Conservation (phyloP, 2,888 invertebrate genomes). For the Drosophila mettleri region DNA sequence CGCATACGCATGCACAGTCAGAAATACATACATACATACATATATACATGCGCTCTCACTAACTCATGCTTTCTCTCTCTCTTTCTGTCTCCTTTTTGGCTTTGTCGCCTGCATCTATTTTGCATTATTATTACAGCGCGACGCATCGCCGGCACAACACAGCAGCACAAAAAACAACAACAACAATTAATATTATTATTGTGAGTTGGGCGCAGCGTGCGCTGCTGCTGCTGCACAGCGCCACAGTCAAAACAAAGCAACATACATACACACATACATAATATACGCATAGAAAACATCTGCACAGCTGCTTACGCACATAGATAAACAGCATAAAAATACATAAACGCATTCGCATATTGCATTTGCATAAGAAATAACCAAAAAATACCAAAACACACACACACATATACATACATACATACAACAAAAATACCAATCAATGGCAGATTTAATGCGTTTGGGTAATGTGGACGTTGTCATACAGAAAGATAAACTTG, state of each 20-base stretch:
- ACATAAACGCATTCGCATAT: conserved; percentile 29
- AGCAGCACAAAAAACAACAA: conserved; percentile 27
- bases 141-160: conserved; percentile 52
- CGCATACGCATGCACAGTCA: conserved; percentile 42
- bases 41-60: conserved; percentile 37
- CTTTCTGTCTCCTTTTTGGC: conserved; percentile 29
- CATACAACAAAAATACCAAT: conserved; percentile 46
- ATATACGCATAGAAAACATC: conserved; percentile 22
- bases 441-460: conserved; percentile 90
- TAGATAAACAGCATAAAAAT: conserved; percentile 23
- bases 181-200: conserved; percentile 50
- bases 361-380: conserved; percentile 51
- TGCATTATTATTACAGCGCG: conserved; percentile 61
- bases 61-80: conserved; percentile 46
- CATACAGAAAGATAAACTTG: conserved; percentile 90
- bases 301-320: conserved; percentile 59
- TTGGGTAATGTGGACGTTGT: conserved; percentile 88
- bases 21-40: conserved; percentile 13
- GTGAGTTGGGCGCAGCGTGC: conserved; percentile 57
- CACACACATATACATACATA: conserved; percentile 18
- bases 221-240: conserved; percentile 46
- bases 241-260: conserved; percentile 33
- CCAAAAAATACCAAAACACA: conserved; percentile 56
- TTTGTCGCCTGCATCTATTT: conserved; percentile 45
- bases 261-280: conserved; percentile 10